phyloP scores from a whole-genome alignment of 2,888 invertebrate species.

The Plagodis pulveraria region DNA sequence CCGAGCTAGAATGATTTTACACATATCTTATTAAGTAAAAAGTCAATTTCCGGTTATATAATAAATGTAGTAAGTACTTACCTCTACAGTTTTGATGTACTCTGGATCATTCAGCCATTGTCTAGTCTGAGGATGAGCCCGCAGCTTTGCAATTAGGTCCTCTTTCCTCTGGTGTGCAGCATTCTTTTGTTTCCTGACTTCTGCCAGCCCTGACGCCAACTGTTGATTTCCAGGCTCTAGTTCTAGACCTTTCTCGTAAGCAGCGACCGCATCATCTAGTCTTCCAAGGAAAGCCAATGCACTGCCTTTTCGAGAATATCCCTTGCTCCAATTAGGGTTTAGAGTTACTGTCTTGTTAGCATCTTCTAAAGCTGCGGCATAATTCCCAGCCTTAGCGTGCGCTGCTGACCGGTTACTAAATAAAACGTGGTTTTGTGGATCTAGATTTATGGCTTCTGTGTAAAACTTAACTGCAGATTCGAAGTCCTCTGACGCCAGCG shows the following conservation, averaged over 20 bases:
- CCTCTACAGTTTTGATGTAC: slow-evolving; percentile 86
- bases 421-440: slow-evolving; percentile 93
- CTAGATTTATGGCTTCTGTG: slow-evolving; percentile 92
- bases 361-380: slow-evolving; percentile 90
- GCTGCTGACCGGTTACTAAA: slow-evolving; percentile 97
- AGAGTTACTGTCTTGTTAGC: slow-evolving; percentile 92
- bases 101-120: slow-evolving; percentile 90
- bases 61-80: slow-evolving; percentile 40
- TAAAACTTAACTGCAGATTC: slow-evolving; percentile 92
- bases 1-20: too few species aligned
- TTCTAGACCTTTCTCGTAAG: slow-evolving; percentile 89
- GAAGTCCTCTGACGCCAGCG: slow-evolving; percentile 90
- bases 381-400: slow-evolving; percentile 92
- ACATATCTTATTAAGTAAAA: too few species aligned
- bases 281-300: slow-evolving; percentile 91
- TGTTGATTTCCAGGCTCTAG: slow-evolving; percentile 90
- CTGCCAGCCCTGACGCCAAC: slow-evolving; percentile 87
- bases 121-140: slow-evolving; percentile 88
- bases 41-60: too few species aligned
- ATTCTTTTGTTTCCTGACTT: slow-evolving; percentile 78
- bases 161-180: slow-evolving; percentile 50
- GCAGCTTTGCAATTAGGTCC: slow-evolving; percentile 85
- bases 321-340: slow-evolving; percentile 95
- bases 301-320: slow-evolving; percentile 95
- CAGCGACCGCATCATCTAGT: slow-evolving; percentile 89